A percentile compares a stretch with the other conserved stretches of the same genome.
Evolutionary conservation across 1,140 invertebrate species (phyloP).

Genomic region (Homalodisca vitripennis): DNA sequence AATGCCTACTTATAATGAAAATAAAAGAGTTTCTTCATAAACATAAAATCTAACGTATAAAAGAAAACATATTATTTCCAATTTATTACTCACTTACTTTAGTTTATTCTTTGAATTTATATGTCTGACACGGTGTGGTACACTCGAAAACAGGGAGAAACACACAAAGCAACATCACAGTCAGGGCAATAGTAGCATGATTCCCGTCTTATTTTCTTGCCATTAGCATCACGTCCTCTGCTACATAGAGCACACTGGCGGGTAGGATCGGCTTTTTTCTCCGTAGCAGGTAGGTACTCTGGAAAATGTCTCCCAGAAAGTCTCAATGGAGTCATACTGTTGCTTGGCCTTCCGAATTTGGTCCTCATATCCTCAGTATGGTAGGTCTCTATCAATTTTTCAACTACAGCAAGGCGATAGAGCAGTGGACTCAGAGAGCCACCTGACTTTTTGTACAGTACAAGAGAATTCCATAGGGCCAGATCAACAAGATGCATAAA

Average conservation of each 20-base stretch:
- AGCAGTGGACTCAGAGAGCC: neutral
- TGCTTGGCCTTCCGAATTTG: neutral
- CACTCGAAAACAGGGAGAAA: too few species aligned
- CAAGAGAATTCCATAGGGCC: neutral
- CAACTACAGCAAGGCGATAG: neutral
- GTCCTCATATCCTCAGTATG: neutral
- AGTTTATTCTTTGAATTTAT: too few species aligned
- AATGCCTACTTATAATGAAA: too few species aligned
- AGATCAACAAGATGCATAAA: constrained; percentile 1
- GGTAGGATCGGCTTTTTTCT: neutral
- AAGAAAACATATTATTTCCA: too few species aligned
- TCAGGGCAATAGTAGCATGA: too few species aligned
- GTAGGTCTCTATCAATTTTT: neutral
- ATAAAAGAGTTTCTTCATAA: too few species aligned
- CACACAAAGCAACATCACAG: too few species aligned
- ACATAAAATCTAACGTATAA: too few species aligned
- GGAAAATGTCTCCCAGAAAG: neutral
- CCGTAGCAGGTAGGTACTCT: neutral
- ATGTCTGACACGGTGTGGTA: too few species aligned
- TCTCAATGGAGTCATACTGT: neutral
- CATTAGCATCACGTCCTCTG: neutral
- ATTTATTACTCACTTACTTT: too few species aligned
- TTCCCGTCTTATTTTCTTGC: neutral
- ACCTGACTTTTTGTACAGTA: neutral
- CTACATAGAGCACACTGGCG: neutral